These are phyloP conservation scores for Pseudochirops cupreus DNA, from an alignment of 2,797 vertebrate species.

Conservation along the genomic window DNA sequence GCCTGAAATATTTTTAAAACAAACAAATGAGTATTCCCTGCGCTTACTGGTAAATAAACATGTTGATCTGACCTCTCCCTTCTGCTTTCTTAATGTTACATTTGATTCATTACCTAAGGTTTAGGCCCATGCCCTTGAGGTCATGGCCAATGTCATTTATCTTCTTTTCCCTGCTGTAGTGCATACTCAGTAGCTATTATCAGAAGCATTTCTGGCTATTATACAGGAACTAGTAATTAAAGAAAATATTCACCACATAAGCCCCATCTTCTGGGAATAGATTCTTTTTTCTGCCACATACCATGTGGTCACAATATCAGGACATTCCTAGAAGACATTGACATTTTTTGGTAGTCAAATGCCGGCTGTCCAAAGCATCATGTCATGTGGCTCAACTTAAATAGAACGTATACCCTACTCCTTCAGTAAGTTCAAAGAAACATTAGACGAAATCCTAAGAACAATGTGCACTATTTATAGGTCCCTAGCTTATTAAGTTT, in stretches of 20 bases:
- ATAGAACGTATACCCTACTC: constrained; percentile 58
- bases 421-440: constrained; percentile 59
- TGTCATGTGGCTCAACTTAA: constrained; percentile 43
- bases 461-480: constrained; percentile 85
- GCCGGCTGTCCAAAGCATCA: constrained; percentile 53
- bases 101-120: constrained; percentile 57
- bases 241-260: constrained; percentile 69
- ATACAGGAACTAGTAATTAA: constrained; percentile 67
- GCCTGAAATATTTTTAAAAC: not conserved
- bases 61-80: constrained; percentile 12
- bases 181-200: constrained; percentile 66
- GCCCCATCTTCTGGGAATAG: constrained; percentile 58
- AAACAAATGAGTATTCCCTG: constrained; percentile 38
- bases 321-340: constrained; percentile 54
- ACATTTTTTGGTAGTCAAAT: constrained; percentile 52
- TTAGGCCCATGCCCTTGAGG: constrained; percentile 26
- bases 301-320: constrained; percentile 7
- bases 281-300: constrained; percentile 41
- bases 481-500: constrained; percentile 73
- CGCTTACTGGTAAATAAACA: constrained; percentile 54
- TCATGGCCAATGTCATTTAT: constrained; percentile 53
- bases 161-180: constrained; percentile 31
- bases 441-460: constrained; percentile 62
- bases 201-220: constrained; percentile 57
- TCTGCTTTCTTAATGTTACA: constrained; percentile 58